A percentile compares a stretch with the other conserved stretches of the same genome.
These are phyloP conservation scores for Aphidius colemani DNA, from an alignment of 2,888 invertebrate species.

Conservation along the genomic window DNA sequence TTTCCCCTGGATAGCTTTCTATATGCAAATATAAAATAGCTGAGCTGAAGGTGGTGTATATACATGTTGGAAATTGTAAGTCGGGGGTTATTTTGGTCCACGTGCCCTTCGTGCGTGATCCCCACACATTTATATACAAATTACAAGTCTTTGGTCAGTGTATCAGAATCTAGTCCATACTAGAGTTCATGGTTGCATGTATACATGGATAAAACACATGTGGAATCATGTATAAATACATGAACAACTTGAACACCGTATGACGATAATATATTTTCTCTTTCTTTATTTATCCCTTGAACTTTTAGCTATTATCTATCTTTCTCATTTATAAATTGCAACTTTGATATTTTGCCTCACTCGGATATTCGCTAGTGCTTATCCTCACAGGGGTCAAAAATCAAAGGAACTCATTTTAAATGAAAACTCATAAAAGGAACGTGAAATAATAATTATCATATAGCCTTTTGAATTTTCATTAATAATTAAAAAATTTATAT, in stretches of 20 bases:
- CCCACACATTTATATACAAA: conserved; percentile 7
- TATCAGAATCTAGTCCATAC: conserved; percentile 27
- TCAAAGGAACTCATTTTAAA: conserved; percentile 44
- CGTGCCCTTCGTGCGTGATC: conserved; percentile 17
- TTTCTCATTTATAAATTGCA: conserved; percentile 52
- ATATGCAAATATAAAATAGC: conserved; percentile 55
- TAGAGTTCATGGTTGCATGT: conserved; percentile 22
- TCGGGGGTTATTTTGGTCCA: conserved; percentile 38
- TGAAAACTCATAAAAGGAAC: conserved; percentile 13
- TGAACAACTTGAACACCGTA: neutral
- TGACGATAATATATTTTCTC: neutral
- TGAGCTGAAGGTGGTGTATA: neutral
- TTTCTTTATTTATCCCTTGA: too few relatives aligned
- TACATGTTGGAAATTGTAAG: conserved; percentile 18
- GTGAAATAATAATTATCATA: too few relatives aligned
- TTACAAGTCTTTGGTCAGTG: conserved; percentile 20
- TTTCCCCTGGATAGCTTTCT: conserved; percentile 60
- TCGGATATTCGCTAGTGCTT: conserved; percentile 18
- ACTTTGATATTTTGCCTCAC: conserved; percentile 49
- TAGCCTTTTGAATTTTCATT: too few relatives aligned
- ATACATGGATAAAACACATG: conserved; percentile 6
- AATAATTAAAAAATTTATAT: too few relatives aligned
- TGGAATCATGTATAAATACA: neutral
- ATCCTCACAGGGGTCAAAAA: conserved; percentile 46
- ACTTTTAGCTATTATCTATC: conserved; percentile 16